Evolutionary conservation across 2,797 vertebrate genomes (phyloP), one percentile per base, ranked within the genome.

Genomic region (Knipowitschia caucasica): DNA sequence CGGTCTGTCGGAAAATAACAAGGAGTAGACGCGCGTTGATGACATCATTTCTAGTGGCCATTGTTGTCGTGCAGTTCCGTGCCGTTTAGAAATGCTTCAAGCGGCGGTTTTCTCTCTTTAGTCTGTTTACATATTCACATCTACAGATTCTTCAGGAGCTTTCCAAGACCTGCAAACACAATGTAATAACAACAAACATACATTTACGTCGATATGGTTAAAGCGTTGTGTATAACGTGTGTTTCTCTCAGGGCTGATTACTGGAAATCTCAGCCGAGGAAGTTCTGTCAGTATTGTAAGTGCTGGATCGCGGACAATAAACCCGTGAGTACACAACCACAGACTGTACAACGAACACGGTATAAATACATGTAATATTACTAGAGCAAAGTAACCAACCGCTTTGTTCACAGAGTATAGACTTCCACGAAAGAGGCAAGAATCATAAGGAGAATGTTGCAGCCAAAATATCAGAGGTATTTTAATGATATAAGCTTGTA

Each of bases 261-360:
- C 84, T 99, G 96, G 96, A 99, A 98, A 72, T 99, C 96, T 17
- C 96, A 99, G 50, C 96, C 96, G 25, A 95, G 95, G 88, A 99
- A 99, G 64, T 98, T 99, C 84, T 99, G 96, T 55, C 93, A 94
- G 77, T 98, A 98, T 81, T 99, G 96, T 89, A 99, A 99, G 80
- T 99, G 96, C 75, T 99, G 96, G 96, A 98, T 99, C 81, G 94
- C 96, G 3, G 96, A 99, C 82, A 99, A 99, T 75, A 98, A 96
- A 65, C 96, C 95, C 64, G 96, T 99, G 90, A 69, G 95, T 83
- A 1, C 14, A 2, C 7, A 30, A 8, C 15, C 3, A 11, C 1
- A n/a, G 10, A n/a, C n/a, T n/a, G n/a, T n/a, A n/a, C n/a, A n/a
- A n/a, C n/a, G n/a, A n/a, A n/a, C n/a, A n/a, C n/a, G n/a, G n/a